Base-by-base conservation (phyloP, 2,888 invertebrate species). In the Acleris sparsana region DNA sequence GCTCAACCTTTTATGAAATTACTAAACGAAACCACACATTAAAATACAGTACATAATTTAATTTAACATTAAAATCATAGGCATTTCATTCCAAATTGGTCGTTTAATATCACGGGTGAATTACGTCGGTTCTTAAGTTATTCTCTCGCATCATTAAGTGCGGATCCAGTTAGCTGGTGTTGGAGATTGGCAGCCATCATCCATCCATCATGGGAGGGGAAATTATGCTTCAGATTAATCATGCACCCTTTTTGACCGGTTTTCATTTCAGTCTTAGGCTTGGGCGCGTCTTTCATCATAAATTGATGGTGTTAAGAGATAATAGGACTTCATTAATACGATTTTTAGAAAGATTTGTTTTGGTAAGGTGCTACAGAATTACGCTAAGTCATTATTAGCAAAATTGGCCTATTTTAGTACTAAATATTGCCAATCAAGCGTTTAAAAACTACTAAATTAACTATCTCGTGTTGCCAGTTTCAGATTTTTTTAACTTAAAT, bases 141-240 rank as follows among this genome's bases (percentile, higher is more conserved):
- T 48, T 46, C 48, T 49, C 58, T 48, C 52, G 66, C 66, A 18
- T 48, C 66, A 66, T 66, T 66, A 66, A 48, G 29, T 22, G 6
- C 49, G 43, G 22, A 57, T 46, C 65, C 66, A 60, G 60, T 65
- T 65, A 60, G 60, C 60, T 74, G 46, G 39, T 72, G 73, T 67
- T 69, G 69, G 73, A n/a, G 71, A 61, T 63, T 72, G 73, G 73
- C 74, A 83, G 84, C 81, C 83, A 78, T 72, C 83, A 83, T 76
- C 76, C 84, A 87, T 89, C 88, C 81, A 88, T 89, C 89, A 88
- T 75, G 67, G 67, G 52, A 68, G 64, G 77, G 84, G 87, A 87
- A 86, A 89, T 89, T 89, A 87, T 85, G 73, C 76, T 77, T 74
- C 72, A 84, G 85, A 86, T 89, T 88, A 89, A 85, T 88, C 87